A percentile compares a stretch with the other conserved stretches of the same genome.
Evolutionary conservation across 2,113 vertebrate genomes (phyloP).

Genomic region (Diadophis punctatus): DNA sequence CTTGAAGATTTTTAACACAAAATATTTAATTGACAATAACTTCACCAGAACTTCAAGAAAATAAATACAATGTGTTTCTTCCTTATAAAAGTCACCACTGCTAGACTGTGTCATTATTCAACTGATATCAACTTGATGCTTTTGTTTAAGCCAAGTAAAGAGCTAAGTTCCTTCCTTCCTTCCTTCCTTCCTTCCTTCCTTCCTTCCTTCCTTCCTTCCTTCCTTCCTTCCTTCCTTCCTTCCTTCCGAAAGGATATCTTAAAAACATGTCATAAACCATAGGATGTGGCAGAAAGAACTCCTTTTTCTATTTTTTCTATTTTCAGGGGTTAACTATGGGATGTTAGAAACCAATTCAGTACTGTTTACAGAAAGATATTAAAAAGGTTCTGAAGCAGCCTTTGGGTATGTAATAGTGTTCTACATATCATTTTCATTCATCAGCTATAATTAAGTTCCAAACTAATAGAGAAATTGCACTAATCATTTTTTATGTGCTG

Average conservation of each 20-base stretch:
- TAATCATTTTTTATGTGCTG: neutral
- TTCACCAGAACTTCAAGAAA: neutral
- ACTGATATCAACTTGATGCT: slow-evolving; percentile 17
- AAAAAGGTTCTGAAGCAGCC: neutral
- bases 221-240: neutral
- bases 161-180: neutral
- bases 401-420: neutral
- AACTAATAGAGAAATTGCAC: neutral
- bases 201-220: too few relatives aligned
- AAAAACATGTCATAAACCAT: neutral
- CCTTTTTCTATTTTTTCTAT: neutral
- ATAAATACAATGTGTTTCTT: slow-evolving; percentile 15
- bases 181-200: neutral
- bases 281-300: slow-evolving; percentile 7
- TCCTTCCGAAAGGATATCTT: slow-evolving; percentile 19
- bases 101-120: neutral
- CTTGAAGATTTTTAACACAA: neutral
- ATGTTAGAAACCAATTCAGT: neutral
- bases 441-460: neutral
- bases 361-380: neutral
- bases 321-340: slow-evolving; percentile 4
- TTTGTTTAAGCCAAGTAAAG: slow-evolving; percentile 23
- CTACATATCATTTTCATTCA: neutral
- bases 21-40: slow-evolving; percentile 25
- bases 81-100: neutral